Evolutionary conservation across 2,888 invertebrate species (phyloP).

Genomic region (Sthenelais limicola): DNA sequence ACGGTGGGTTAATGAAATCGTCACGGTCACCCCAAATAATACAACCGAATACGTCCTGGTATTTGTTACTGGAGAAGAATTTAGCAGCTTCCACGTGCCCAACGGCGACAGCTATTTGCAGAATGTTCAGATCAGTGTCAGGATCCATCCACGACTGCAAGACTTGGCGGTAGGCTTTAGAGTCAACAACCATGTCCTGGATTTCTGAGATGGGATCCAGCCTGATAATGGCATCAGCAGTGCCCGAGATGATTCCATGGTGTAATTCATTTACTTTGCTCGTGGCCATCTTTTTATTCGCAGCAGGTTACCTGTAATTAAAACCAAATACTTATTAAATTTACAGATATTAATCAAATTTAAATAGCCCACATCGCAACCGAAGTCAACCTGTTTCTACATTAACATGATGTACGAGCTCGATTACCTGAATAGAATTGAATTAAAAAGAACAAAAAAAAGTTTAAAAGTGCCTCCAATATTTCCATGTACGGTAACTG

Average conservation of each 20-base stretch:
- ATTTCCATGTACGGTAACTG: too few species aligned
- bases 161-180: constrained; percentile 12
- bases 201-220: constrained; percentile 34
- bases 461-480: too few species aligned
- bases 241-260: constrained; percentile 13
- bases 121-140: constrained; percentile 25
- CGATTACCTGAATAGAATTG: too few species aligned
- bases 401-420: too few species aligned
- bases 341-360: too few species aligned
- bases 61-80: constrained; percentile 17
- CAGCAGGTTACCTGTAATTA: too few species aligned
- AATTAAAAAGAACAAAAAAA: too few species aligned
- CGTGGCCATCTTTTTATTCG: background rate
- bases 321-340: too few species aligned
- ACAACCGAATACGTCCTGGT: constrained; percentile 17
- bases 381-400: too few species aligned
- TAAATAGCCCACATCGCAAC: too few species aligned
- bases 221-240: constrained; percentile 17
- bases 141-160: constrained; percentile 22
- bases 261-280: background rate
- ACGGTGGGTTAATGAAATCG: constrained; percentile 18
- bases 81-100: constrained; percentile 2
- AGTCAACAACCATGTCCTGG: constrained; percentile 36
- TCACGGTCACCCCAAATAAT: constrained; percentile 11
- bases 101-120: constrained; percentile 29